A percentile compares a stretch with the other conserved stretches of the same genome.
Evolutionary conservation across 64 coral and sea anemone genomes (phyloP).

Genomic region (Pachyseris speciosa): DNA sequence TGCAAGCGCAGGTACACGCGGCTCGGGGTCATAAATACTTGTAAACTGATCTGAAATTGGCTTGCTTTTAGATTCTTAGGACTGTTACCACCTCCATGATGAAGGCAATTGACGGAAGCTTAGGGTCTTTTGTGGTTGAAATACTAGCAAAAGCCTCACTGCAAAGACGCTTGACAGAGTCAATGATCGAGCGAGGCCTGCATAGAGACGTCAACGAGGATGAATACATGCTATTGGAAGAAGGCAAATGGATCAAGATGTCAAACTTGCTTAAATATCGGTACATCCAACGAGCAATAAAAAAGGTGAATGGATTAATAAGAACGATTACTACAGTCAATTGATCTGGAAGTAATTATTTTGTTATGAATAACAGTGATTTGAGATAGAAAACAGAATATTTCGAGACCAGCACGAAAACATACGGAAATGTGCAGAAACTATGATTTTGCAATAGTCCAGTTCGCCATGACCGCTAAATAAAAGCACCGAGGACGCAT

Average conservation of each 20-base stretch:
- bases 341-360: no score
- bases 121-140: background rate
- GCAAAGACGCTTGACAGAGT: background rate
- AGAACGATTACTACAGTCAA: no score
- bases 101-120: background rate
- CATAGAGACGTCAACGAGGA: background rate
- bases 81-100: background rate
- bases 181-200: background rate
- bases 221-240: background rate
- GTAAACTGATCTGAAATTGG: background rate
- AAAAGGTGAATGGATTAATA: background rate
- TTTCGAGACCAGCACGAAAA: no score
- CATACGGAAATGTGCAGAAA: no score
- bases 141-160: background rate
- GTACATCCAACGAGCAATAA: background rate
- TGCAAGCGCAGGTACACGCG: no score
- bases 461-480: no score
- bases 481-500: no score
- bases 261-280: background rate
- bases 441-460: no score
- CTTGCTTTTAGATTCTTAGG: background rate
- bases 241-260: slow-evolving; percentile 6
- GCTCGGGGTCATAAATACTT: no score
- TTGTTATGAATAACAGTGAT: no score
- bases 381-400: no score